Conservation (phyloP, 2,797 vertebrate species). For the Falco peregrinus region DNA sequence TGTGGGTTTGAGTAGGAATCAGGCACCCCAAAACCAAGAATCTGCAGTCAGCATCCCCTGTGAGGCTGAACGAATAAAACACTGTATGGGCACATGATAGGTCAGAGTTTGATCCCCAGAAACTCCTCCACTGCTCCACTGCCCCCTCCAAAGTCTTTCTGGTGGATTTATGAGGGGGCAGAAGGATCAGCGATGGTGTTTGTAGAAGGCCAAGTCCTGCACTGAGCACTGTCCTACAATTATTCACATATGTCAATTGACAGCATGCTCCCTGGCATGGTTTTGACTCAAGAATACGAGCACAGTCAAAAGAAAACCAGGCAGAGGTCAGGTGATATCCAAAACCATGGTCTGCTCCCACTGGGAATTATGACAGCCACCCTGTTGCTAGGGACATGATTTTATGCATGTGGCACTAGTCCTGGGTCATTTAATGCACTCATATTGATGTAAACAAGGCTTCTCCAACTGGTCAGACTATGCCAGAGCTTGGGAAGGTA, state of each 20-base stretch:
- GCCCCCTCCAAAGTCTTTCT: neutral
- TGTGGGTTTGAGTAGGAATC: neutral
- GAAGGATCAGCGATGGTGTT: neutral
- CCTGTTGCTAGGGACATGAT: neutral
- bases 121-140: neutral
- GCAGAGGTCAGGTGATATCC: neutral
- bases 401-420: neutral
- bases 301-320: neutral
- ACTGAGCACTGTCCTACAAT: neutral
- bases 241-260: neutral
- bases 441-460: neutral
- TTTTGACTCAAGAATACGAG: neutral
- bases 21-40: neutral
- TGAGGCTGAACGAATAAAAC: neutral
- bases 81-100: rapidly evolving
- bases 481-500: neutral
- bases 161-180: neutral
- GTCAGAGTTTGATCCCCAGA: neutral
- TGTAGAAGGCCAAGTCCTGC: neutral
- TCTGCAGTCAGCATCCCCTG: neutral
- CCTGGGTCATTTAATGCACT: neutral
- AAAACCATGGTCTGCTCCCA: neutral
- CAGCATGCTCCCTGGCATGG: neutral
- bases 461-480: neutral
- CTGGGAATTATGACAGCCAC: neutral